Evolutionary conservation across 2,113 vertebrate genomes (phyloP), one percentile per base, ranked within the genome.

Genomic region (Hoplias malabaricus): DNA sequence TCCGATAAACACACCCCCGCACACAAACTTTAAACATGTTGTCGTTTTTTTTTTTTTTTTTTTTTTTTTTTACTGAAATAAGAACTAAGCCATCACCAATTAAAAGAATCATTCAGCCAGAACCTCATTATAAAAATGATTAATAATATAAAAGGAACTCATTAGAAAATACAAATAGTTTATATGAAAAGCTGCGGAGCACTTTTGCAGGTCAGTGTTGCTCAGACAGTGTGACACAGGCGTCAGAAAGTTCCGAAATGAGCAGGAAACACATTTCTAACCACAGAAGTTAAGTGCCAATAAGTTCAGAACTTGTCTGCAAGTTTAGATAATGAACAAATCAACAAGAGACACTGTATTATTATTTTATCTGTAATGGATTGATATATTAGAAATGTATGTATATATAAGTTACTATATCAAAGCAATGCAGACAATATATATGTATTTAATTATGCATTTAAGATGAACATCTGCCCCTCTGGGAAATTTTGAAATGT

Each of bases 61-160:
- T n/a, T n/a, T n/a, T n/a, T n/a, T n/a, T n/a, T 62, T 16, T 48
- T 27, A 13, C n/a, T n/a, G n/a, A 69, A 77, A 36, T 33, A 34
- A 69, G 54, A 59, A 36, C 48, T 46, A 68, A 57, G 25, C 50
- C 9, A 25, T 46, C 29, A 36, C 75, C 27, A 46, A 77, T 77
- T 77, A 77, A 61, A 69, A 9, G 10, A 77, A n/a, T 69, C 48
- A 61, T 40, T 69, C 65, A 69, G 68, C 65, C 75, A 69, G 69
- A 25, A 61, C 56, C 38, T 59, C 65, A 59, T 77, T 69, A 69
- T 69, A 23, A 69, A n/a, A 36, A 59, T 46, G 27, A 77, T 59
- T 69, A 69, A 16, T 33, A 53, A 68, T 76, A 68, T 54, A 33
- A 61, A 61, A 74, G 57, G 25, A 48, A 33, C 40, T 74, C 71